These are phyloP conservation scores for Lochmaea crataegi DNA, from an alignment of 2,888 invertebrate genomes.

Conservation along the genomic window DNA sequence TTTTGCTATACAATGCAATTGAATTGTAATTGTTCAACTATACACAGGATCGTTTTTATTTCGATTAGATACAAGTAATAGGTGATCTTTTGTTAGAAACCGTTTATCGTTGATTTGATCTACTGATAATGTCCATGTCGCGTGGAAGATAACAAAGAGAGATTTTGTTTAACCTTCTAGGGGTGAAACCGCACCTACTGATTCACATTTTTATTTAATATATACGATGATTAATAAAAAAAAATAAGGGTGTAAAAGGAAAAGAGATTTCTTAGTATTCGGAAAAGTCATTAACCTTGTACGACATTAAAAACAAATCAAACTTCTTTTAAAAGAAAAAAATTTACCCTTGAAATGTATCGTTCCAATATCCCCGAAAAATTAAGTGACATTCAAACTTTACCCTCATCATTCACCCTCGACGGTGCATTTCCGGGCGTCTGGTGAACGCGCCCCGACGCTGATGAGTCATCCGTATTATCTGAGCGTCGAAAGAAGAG, in stretches of 20 bases:
- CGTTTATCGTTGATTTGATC: slow-evolving; percentile 3
- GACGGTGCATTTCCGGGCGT: slow-evolving; percentile 10
- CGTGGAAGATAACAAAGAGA: not conserved
- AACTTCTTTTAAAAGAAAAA: not conserved
- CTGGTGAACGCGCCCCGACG: slow-evolving; percentile 10
- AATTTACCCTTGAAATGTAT: slow-evolving; percentile 3
- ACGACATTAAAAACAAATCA: no score
- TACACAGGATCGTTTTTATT: not conserved
- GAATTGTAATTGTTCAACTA: not conserved
- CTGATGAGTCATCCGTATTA: slow-evolving; percentile 11
- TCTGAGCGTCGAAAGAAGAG: slow-evolving; percentile 5
- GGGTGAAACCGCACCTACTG: not conserved
- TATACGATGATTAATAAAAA: no score
- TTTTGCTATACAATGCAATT: slow-evolving; percentile 45
- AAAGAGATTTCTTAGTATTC: no score
- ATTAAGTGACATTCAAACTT: slow-evolving; percentile 19
- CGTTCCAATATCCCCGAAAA: slow-evolving; percentile 10
- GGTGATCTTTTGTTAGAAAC: not conserved
- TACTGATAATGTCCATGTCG: slow-evolving; percentile 6
- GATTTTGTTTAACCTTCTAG: not conserved
- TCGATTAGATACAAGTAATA: not conserved
- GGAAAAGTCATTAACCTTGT: not conserved
- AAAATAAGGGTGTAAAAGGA: no score
- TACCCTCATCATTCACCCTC: slow-evolving; percentile 9
- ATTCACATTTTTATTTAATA: no score